phyloP scores from a whole-genome alignment of 1,140 invertebrate genomes.

The Melipona quadrifasciata region DNA sequence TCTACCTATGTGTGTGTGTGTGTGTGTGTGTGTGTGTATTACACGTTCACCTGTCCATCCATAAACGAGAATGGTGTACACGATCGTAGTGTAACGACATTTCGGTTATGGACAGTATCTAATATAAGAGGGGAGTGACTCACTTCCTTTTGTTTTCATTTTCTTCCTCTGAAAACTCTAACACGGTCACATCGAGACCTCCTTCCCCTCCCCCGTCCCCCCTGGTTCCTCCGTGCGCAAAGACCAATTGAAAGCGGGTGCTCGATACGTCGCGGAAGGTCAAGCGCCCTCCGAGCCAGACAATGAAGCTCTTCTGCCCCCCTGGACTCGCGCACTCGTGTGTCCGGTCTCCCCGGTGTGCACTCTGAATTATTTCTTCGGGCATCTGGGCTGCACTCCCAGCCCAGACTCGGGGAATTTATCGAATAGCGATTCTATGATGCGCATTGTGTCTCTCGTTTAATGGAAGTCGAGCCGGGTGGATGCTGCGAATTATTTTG shows the following conservation, averaged over 20 bases:
- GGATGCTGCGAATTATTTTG: background rate
- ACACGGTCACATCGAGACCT: constrained; percentile 2
- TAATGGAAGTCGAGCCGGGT: background rate
- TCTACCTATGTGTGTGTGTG: background rate
- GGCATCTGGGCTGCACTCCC: background rate
- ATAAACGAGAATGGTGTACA: constrained; percentile 16
- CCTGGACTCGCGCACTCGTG: constrained; percentile 39
- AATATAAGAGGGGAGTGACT: constrained; percentile 33
- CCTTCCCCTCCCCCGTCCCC: too few species aligned
- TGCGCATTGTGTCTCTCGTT: constrained; percentile 14
- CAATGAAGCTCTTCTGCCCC: constrained; percentile 76
- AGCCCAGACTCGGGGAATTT: background rate
- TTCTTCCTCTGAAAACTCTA: constrained; percentile 44
- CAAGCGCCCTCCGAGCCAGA: constrained; percentile 78
- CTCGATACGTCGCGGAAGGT: constrained; percentile 78
- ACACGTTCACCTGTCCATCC: background rate
- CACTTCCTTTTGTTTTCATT: constrained; percentile 26
- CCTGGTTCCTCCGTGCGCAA: background rate
- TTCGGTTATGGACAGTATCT: constrained; percentile 27
- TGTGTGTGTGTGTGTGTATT: background rate
- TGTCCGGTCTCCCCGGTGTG: constrained; percentile 38
- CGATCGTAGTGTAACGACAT: constrained; percentile 37
- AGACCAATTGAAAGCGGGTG: constrained; percentile 34
- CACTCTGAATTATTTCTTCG: constrained; percentile 46
- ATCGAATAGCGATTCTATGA: constrained; percentile 4